A percentile compares a stretch with the other conserved stretches of the same genome.
phyloP scores from a whole-genome alignment of 2,888 invertebrate species.

The Harpagoxenus sublaevis region DNA sequence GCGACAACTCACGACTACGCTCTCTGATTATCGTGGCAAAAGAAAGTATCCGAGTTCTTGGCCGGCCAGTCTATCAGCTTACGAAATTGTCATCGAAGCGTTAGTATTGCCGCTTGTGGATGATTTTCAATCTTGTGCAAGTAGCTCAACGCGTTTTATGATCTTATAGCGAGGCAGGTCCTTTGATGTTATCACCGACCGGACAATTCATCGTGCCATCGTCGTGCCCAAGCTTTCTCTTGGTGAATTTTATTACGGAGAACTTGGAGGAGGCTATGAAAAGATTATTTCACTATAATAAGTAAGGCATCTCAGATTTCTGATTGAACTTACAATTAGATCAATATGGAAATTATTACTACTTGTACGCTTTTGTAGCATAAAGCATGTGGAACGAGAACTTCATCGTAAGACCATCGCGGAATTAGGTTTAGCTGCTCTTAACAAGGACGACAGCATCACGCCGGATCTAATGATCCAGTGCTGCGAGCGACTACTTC shows the following conservation, averaged over 20 bases:
- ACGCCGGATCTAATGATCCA: conserved; percentile 96
- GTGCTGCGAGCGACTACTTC: conserved; percentile 92
- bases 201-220: conserved; percentile 97
- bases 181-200: conserved; percentile 96
- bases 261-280: conserved; percentile 92
- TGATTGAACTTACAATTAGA: neutral
- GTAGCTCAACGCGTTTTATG: neutral
- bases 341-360: neutral
- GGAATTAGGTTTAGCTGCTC: conserved; percentile 90
- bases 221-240: conserved; percentile 94
- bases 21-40: conserved; percentile 91
- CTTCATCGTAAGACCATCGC: conserved; percentile 90
- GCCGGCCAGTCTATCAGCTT: conserved; percentile 91
- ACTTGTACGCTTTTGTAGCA: conserved; percentile 86
- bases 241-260: conserved; percentile 93
- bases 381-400: conserved; percentile 93
- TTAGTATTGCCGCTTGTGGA: conserved; percentile 86
- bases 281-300: conserved; percentile 91
- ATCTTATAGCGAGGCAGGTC: conserved; percentile 93
- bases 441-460: conserved; percentile 96
- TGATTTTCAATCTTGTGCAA: neutral
- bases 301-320: conserved; percentile 87
- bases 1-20: conserved; percentile 93
- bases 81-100: conserved; percentile 96
- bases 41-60: conserved; percentile 91